Evolutionary conservation across 2,888 invertebrate species (phyloP).

Genomic region (Biston betularia): DNA sequence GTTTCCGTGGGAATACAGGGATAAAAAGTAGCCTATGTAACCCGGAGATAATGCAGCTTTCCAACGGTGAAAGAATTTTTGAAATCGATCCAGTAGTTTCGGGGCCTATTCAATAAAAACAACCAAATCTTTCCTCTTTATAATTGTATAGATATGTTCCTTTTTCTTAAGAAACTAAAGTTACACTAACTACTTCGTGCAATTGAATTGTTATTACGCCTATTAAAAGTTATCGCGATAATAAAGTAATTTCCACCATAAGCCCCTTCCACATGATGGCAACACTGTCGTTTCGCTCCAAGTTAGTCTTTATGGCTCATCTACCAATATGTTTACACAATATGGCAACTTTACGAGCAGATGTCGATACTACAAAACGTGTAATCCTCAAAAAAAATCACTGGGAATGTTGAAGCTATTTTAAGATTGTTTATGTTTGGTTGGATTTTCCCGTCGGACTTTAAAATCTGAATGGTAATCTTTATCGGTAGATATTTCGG

Average conservation of each 20-base stretch:
- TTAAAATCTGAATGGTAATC: conserved; percentile 35
- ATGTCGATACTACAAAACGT: conserved; percentile 57
- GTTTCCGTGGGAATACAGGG: no score
- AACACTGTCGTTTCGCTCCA: conserved; percentile 30
- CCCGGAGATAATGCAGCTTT: no score
- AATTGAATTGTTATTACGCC: conserved; percentile 23
- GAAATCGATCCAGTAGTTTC: no score
- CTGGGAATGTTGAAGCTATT: conserved; percentile 37
- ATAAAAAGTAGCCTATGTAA: no score
- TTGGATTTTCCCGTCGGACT: conserved; percentile 24
- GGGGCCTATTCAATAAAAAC: no score
- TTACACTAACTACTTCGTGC: conserved; percentile 9
- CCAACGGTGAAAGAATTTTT: no score
- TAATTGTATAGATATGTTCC: no score
- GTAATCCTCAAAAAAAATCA: conserved; percentile 49
- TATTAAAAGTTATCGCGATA: conserved; percentile 24
- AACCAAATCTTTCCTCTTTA: no score
- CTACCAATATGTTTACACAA: conserved; percentile 62
- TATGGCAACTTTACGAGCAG: conserved; percentile 61
- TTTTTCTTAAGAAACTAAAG: conserved; percentile 2
- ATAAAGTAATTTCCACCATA: conserved; percentile 26
- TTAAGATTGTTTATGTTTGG: conserved; percentile 38
- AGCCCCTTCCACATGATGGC: conserved; percentile 20
- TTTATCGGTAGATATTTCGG: conserved; percentile 37
- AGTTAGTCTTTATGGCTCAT: conserved; percentile 51